Evolutionary conservation across 2,797 vertebrate species (phyloP).

Genomic region (Channallabes apus): DNA sequence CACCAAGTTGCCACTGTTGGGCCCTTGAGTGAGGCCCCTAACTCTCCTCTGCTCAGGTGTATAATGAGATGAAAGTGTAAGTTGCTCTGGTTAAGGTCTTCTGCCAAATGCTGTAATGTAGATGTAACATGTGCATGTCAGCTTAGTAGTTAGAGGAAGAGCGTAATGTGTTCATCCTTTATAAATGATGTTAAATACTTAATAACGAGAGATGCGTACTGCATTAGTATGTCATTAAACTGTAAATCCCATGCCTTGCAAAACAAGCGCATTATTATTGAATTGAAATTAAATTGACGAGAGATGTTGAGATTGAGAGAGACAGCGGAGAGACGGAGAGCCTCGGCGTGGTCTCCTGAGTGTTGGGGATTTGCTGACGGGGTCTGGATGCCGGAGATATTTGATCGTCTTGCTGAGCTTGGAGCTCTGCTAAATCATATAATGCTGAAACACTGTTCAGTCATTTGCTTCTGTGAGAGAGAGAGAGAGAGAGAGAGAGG

Average conservation of each 20-base stretch:
- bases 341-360: background rate
- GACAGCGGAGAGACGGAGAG: background rate
- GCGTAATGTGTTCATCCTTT: background rate
- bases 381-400: background rate
- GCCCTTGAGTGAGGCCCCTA: too few relatives aligned
- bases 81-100: too few relatives aligned
- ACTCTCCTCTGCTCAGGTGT: too few relatives aligned
- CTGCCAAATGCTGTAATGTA: too few relatives aligned
- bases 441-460: slow-evolving; percentile 10
- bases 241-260: background rate
- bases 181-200: background rate
- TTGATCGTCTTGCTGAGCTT: slow-evolving; percentile 28
- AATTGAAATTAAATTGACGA: background rate
- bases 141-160: background rate
- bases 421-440: slow-evolving; percentile 1
- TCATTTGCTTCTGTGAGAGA: background rate
- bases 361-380: slow-evolving; percentile 27
- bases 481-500: background rate
- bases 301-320: background rate
- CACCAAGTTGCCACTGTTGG: too few relatives aligned
- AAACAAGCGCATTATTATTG: background rate
- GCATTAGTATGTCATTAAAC: background rate
- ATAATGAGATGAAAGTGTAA: too few relatives aligned
- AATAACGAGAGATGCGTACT: background rate
- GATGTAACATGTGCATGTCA: background rate